These are phyloP conservation scores for Phodopus roborovskii DNA, from an alignment of 2,113 vertebrate genomes.

Conservation along the genomic window DNA sequence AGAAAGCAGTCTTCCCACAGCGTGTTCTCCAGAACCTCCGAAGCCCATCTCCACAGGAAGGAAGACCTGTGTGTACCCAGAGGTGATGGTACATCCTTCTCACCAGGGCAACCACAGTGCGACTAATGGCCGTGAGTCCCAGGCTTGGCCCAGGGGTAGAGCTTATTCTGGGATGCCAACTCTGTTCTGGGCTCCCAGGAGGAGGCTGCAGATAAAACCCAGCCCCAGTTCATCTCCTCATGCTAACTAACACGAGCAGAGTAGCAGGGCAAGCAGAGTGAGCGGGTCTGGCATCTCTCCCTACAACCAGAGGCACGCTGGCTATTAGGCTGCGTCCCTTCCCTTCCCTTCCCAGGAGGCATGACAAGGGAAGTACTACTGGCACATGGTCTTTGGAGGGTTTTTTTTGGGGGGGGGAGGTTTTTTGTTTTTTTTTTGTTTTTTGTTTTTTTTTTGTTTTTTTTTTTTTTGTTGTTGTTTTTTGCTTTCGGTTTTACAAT, in stretches of 20 bases:
- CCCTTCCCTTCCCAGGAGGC: background rate
- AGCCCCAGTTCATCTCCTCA: background rate
- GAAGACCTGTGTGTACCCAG: too few species aligned
- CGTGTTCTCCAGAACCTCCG: background rate
- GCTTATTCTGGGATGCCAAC: background rate
- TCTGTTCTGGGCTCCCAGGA: background rate
- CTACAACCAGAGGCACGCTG: background rate
- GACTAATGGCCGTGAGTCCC: background rate
- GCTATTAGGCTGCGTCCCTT: too few species aligned
- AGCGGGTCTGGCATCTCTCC: too few species aligned
- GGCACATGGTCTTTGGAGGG: background rate
- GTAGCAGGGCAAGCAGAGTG: background rate
- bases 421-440: too few species aligned
- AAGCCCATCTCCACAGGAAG: background rate
- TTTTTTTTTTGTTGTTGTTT: too few species aligned
- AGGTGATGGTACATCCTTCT: too few species aligned
- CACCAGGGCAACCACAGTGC: background rate
- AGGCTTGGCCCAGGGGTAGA: background rate
- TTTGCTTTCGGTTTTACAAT: background rate
- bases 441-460: too few species aligned
- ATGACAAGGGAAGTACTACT: too few species aligned
- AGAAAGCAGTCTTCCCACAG: background rate
- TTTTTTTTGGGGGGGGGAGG: background rate
- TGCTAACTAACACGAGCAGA: background rate
- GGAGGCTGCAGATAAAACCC: background rate